Conservation (phyloP, 2,888 invertebrate genomes). For the Acanthosepion lycidas region DNA sequence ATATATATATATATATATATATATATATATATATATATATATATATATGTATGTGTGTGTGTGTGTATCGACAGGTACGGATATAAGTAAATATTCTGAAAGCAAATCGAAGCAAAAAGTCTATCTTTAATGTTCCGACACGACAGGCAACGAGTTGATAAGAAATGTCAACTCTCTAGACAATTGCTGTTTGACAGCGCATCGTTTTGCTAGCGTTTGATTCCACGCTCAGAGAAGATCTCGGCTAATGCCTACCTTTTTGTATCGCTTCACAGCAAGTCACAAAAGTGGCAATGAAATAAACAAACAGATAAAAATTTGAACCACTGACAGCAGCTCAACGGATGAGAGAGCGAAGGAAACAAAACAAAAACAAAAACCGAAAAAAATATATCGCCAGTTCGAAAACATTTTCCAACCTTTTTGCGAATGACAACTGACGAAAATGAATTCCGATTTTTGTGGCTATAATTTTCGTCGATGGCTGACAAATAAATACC, state of each 20-base stretch:
- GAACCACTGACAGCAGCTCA: too few relatives aligned
- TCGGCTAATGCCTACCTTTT: neutral
- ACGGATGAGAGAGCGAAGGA: too few relatives aligned
- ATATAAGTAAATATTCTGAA: neutral
- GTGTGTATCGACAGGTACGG: neutral
- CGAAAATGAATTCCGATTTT: neutral
- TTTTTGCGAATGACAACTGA: neutral
- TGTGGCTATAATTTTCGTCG: neutral
- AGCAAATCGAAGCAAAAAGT: neutral
- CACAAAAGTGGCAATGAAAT: too few relatives aligned
- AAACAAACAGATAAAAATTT: too few relatives aligned
- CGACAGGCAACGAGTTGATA: neutral
- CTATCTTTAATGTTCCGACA: neutral
- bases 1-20: too few relatives aligned
- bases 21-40: neutral
- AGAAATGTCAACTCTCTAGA: neutral
- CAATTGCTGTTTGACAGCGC: constrained; percentile 21
- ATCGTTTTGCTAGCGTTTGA: neutral
- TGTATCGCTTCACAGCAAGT: neutral
- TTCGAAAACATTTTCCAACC: neutral
- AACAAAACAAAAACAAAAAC: too few relatives aligned
- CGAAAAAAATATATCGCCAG: neutral
- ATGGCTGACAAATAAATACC: too few relatives aligned
- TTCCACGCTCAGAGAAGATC: neutral
- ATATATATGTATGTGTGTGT: too few relatives aligned